These are phyloP conservation scores for Pitangus sulphuratus DNA, from an alignment of 2,797 vertebrate species.

Conservation along the genomic window DNA sequence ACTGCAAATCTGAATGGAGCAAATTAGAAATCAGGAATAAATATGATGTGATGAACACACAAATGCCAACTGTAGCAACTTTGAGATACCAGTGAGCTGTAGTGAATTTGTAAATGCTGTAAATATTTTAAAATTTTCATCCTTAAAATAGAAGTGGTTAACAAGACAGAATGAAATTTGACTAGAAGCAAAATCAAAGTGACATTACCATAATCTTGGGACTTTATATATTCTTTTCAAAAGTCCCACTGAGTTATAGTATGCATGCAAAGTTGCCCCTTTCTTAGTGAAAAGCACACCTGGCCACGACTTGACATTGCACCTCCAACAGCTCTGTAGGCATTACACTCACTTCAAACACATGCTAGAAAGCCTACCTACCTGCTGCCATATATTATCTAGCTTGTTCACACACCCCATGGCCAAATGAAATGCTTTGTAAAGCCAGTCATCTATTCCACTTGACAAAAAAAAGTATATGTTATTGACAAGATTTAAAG, in stretches of 20 bases:
- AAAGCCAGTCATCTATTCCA: neutral
- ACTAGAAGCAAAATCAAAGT: neutral
- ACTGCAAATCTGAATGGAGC: neutral
- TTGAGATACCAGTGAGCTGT: neutral
- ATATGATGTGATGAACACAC: neutral
- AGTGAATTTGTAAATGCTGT: neutral
- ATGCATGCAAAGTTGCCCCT: neutral
- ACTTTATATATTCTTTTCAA: neutral
- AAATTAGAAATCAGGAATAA: neutral
- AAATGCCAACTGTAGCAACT: neutral
- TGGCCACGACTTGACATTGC: neutral
- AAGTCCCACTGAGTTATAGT: neutral
- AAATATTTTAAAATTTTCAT: neutral
- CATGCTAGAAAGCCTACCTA: neutral
- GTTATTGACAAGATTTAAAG: neutral
- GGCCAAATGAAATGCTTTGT: neutral
- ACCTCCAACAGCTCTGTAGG: neutral
- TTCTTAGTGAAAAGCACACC: neutral
- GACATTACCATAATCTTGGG: neutral
- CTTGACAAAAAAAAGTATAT: neutral
- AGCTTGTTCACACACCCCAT: accelerated
- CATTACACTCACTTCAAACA: neutral
- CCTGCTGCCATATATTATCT: neutral
- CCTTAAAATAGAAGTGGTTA: neutral
- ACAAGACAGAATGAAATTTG: neutral